phyloP scores from a whole-genome alignment of 2,797 vertebrate genomes.

The Chanos chanos region DNA sequence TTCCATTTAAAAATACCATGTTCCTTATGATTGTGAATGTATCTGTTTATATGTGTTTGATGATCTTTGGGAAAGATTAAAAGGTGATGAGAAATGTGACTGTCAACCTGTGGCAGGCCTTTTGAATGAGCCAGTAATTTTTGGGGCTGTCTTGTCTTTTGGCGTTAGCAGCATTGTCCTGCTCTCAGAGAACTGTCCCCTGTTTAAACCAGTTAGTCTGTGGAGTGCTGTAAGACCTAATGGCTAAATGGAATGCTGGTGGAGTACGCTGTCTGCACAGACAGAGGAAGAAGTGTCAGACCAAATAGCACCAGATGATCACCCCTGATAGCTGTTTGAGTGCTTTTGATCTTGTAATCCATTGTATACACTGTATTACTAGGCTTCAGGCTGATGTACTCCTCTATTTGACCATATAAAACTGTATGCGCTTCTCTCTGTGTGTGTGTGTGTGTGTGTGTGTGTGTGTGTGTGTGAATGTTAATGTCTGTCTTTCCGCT shows the following conservation, averaged over 20 bases:
- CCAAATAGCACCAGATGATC: constrained; percentile 31
- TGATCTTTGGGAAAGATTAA: no score
- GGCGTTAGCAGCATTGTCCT: background rate
- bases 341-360: constrained; percentile 18
- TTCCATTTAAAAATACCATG: no score
- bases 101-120: no score
- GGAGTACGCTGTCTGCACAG: constrained; percentile 13
- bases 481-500: no score
- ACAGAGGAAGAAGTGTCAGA: constrained; percentile 12
- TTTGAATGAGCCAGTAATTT: background rate
- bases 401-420: no score
- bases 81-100: background rate
- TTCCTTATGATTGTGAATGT: no score
- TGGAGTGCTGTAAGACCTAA: constrained; percentile 24
- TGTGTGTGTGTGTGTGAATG: constrained; percentile 2
- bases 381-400: background rate
- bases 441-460: constrained; percentile 8
- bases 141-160: background rate
- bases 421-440: no score
- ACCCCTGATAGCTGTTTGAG: constrained; percentile 18
- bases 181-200: no score
- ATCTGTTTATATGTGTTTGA: no score
- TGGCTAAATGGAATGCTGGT: constrained; percentile 11
- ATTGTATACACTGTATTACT: constrained; percentile 26
- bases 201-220: constrained; percentile 26